phyloP scores from a whole-genome alignment of 2,797 vertebrate species.

The Sternotherus odoratus region DNA sequence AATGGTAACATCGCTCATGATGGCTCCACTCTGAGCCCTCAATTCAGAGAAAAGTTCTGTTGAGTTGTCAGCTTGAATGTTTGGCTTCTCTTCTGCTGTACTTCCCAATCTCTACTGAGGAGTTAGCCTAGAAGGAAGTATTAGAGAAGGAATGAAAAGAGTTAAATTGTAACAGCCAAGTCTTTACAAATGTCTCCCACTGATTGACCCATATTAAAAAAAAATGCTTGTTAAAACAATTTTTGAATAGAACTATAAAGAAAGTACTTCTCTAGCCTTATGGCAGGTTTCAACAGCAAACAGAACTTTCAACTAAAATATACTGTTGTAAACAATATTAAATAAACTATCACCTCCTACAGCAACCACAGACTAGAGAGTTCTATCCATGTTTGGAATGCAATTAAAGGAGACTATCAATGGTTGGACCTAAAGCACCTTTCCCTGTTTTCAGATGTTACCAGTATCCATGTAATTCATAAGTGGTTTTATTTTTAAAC shows the following conservation, averaged over 20 bases:
- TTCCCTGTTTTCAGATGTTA: background rate
- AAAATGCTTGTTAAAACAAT: conserved; percentile 65
- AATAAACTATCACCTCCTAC: conserved; percentile 44
- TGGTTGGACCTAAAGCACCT: background rate
- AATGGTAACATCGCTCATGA: conserved; percentile 99
- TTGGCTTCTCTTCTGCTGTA: conserved; percentile 81
- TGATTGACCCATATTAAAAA: conserved; percentile 73
- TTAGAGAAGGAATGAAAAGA: conserved; percentile 78
- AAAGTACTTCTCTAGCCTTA: conserved; percentile 54
- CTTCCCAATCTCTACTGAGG: conserved; percentile 92
- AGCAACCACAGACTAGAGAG: conserved; percentile 7
- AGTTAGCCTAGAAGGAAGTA: conserved; percentile 96
- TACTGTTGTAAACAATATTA: conserved; percentile 44
- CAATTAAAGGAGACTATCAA: background rate
- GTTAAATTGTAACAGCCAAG: conserved; percentile 73
- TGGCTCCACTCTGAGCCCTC: conserved; percentile 92
- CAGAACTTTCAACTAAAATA: conserved; percentile 42
- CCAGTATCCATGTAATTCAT: conserved; percentile 6
- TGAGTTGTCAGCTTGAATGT: conserved; percentile 84
- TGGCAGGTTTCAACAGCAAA: conserved; percentile 53
- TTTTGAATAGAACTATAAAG: conserved; percentile 71
- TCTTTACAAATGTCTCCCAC: conserved; percentile 83
- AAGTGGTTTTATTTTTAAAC: background rate
- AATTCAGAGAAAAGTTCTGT: conserved; percentile 83
- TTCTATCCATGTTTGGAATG: background rate